A percentile compares a stretch with the other conserved stretches of the same genome.
Evolutionary conservation across 2,888 invertebrate genomes (phyloP).

Genomic region (Ochropacha duplaris): DNA sequence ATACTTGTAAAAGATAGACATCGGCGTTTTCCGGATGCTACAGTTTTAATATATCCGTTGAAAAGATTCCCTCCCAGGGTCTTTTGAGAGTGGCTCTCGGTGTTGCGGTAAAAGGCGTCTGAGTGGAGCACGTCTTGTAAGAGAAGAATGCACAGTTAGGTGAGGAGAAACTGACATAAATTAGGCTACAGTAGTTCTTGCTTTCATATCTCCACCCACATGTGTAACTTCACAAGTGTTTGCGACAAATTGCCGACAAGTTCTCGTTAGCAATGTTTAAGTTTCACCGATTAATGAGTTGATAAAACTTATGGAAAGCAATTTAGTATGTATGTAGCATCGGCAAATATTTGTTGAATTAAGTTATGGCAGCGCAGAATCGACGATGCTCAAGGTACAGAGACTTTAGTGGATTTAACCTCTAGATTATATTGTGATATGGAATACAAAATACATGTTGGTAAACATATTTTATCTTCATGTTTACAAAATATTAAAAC

Average conservation of each 20-base stretch:
- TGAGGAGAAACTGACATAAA: not conserved
- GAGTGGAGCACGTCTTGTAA: not conserved
- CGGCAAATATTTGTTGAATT: not conserved
- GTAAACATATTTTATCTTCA: no score
- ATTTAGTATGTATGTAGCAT: not conserved
- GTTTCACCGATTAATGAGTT: not conserved
- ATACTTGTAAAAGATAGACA: not conserved
- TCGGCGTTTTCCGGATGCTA: not conserved
- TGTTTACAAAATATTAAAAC: no score
- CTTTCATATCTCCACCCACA: not conserved
- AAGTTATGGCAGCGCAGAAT: not conserved
- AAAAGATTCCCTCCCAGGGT: not conserved
- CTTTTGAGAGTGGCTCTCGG: not conserved
- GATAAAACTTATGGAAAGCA: not conserved
- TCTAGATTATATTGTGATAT: no score
- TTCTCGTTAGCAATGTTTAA: not conserved
- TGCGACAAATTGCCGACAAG: not conserved
- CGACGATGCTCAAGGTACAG: no score
- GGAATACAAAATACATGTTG: no score
- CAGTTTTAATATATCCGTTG: not conserved
- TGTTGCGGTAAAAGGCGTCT: not conserved
- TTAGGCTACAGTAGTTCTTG: not conserved
- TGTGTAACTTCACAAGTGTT: not conserved
- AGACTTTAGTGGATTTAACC: no score
- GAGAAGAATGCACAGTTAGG: not conserved